These are phyloP conservation scores for Crypturellus tataupa DNA, from an alignment of 2,797 vertebrate genomes.

Conservation along the genomic window DNA sequence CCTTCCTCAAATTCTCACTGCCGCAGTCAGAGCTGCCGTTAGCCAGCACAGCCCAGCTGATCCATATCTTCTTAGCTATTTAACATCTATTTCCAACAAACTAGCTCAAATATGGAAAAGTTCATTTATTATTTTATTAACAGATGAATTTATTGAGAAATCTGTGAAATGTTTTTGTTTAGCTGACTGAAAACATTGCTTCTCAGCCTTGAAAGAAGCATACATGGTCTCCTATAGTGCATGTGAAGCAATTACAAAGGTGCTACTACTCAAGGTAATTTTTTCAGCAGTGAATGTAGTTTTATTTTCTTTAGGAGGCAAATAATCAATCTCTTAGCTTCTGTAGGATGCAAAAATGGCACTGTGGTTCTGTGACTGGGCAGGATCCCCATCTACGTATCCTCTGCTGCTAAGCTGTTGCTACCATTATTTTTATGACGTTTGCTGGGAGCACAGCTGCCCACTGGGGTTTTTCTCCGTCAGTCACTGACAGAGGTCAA, in stretches of 20 bases:
- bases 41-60: not conserved
- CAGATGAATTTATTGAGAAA: not conserved
- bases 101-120: not conserved
- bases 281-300: not conserved
- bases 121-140: not conserved
- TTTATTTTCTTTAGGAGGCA: not conserved
- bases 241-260: accelerated
- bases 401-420: not conserved
- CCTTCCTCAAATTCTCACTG: not conserved
- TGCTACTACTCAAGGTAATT: not conserved
- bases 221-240: accelerated
- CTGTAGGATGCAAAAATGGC: not conserved
- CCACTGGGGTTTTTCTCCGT: not conserved
- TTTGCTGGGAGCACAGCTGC: not conserved
- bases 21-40: not conserved
- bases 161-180: not conserved
- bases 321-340: not conserved
- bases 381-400: not conserved
- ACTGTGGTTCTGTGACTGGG: not conserved
- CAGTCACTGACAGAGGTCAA: not conserved
- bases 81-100: not conserved
- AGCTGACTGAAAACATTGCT: not conserved
- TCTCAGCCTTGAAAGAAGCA: not conserved
- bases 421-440: accelerated
- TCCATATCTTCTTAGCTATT: not conserved